Conservation (phyloP, 1,140 invertebrate genomes). For the Solenopsis invicta region DNA sequence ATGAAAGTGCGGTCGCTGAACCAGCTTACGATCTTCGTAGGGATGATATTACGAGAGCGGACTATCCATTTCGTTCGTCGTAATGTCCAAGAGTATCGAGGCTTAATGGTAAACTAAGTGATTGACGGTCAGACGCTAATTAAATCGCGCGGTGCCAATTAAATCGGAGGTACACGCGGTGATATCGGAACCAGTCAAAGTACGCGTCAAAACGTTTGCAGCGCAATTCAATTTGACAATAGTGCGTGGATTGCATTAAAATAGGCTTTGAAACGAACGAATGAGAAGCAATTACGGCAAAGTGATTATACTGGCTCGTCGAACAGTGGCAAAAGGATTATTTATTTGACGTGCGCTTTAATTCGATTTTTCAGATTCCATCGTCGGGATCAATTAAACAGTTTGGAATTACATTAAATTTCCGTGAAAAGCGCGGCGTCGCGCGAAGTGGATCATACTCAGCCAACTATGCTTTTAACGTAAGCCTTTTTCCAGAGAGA, state of each 20-base stretch:
- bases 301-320: constrained; percentile 59
- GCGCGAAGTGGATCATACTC: constrained; percentile 32
- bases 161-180: not conserved
- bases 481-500: constrained; percentile 38
- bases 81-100: constrained; percentile 17
- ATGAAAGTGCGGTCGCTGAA: constrained; percentile 55
- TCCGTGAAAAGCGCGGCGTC: constrained; percentile 21
- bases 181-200: constrained; percentile 12
- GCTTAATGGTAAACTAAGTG: constrained; percentile 52
- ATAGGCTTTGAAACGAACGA: constrained; percentile 48
- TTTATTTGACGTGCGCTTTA: constrained; percentile 69
- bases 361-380: constrained; percentile 56
- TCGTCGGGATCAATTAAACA: constrained; percentile 52
- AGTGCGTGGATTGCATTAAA: constrained; percentile 45
- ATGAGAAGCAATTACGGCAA: constrained; percentile 55
- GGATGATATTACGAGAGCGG: constrained; percentile 28
- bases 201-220: constrained; percentile 36
- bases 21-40: constrained; percentile 43
- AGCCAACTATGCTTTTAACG: constrained; percentile 60
- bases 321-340: constrained; percentile 44
- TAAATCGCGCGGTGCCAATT: constrained; percentile 37
- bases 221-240: constrained; percentile 49
- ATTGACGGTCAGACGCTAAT: constrained; percentile 38
- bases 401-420: constrained; percentile 54
- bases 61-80: constrained; percentile 11